phyloP scores from a whole-genome alignment of 2,113 vertebrate genomes.

The Lophura nycthemera region DNA sequence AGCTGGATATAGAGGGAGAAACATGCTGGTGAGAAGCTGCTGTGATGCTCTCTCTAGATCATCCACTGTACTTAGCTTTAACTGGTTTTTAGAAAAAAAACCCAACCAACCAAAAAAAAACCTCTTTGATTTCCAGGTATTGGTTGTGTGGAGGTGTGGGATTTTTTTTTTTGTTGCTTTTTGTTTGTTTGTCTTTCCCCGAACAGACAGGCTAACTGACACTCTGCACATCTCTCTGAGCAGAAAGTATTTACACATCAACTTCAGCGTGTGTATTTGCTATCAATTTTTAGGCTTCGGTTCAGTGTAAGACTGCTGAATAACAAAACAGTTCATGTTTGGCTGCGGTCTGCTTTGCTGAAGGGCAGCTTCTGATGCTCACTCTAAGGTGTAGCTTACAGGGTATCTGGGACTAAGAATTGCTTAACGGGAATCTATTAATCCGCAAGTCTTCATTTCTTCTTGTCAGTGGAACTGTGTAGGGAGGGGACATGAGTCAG shows the following conservation, averaged over 20 bases:
- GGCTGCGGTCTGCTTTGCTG: background rate
- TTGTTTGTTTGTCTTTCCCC: background rate
- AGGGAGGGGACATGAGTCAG: background rate
- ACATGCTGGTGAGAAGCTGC: background rate
- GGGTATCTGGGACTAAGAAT: background rate
- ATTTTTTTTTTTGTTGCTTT: background rate
- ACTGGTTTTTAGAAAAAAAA: background rate
- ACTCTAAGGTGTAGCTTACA: background rate
- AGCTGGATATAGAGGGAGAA: background rate
- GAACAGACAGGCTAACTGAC: background rate
- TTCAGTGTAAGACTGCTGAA: background rate
- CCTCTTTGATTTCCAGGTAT: background rate
- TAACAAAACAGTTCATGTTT: background rate
- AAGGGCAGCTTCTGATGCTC: background rate
- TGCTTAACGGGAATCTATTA: background rate
- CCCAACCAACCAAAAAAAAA: too few species aligned
- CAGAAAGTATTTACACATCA: background rate
- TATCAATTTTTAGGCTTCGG: background rate
- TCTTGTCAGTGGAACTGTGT: background rate
- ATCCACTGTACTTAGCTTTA: background rate
- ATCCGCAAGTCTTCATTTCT: background rate
- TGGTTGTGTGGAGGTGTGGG: background rate
- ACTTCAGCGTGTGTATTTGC: background rate
- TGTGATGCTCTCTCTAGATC: background rate
- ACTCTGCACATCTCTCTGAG: background rate